Evolutionary conservation across 2,797 vertebrate genomes (phyloP).

Genomic region (Prunella strophiata): DNA sequence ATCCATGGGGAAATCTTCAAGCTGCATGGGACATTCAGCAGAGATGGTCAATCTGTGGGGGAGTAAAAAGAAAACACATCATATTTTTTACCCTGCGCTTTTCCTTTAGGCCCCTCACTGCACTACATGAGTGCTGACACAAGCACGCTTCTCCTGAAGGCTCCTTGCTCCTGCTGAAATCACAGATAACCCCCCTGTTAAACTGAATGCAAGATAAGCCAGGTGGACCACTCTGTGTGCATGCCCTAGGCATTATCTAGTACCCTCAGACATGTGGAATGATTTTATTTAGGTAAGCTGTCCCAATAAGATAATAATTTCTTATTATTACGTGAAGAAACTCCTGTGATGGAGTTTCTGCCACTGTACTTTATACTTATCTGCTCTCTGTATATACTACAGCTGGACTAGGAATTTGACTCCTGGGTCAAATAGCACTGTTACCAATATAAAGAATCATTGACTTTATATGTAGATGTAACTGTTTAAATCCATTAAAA

Average conservation of each 20-base stretch:
- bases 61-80: constrained; percentile 3
- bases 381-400: background rate
- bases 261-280: background rate
- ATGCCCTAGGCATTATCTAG: background rate
- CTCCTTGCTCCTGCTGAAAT: background rate
- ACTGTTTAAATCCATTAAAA: background rate
- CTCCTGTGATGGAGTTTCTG: background rate
- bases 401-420: background rate
- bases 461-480: background rate
- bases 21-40: constrained; percentile 97
- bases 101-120: background rate
- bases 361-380: background rate
- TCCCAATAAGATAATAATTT: background rate
- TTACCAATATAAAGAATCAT: background rate
- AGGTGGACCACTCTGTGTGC: background rate
- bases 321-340: background rate
- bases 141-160: background rate
- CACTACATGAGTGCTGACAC: background rate
- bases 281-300: background rate
- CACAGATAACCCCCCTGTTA: background rate
- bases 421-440: background rate
- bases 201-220: background rate
- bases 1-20: constrained; percentile 99
- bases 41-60: constrained; percentile 91
- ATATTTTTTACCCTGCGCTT: accelerated